A percentile compares a stretch with the other conserved stretches of the same genome.
phyloP scores from a whole-genome alignment of 2,888 invertebrate genomes.

The Mechanitis mazaeus region DNA sequence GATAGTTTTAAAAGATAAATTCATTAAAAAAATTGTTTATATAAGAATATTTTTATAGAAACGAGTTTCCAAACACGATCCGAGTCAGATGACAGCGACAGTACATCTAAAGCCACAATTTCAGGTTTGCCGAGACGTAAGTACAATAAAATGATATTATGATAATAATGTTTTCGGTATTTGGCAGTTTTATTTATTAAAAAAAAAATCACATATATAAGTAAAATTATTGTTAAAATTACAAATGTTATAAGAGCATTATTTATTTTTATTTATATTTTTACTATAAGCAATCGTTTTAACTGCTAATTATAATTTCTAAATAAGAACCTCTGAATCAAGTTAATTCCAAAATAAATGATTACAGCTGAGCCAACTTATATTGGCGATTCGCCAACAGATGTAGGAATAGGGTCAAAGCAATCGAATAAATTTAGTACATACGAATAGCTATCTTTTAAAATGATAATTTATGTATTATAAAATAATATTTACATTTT shows the following conservation, averaged over 20 bases:
- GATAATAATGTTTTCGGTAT: conserved; percentile 10
- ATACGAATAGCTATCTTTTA: conserved; percentile 13
- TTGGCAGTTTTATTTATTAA: neutral
- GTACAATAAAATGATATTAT: conserved; percentile 30
- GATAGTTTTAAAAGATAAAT: too few relatives aligned
- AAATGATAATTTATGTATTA: conserved; percentile 3
- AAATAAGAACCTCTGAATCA: neutral
- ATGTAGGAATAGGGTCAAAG: conserved; percentile 24
- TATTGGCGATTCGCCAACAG: conserved; percentile 17
- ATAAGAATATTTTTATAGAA: conserved; percentile 47
- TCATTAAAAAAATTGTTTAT: neutral
- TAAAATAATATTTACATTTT: neutral
- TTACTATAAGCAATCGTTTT: too few relatives aligned
- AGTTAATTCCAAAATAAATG: conserved; percentile 1
- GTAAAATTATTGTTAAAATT: too few relatives aligned
- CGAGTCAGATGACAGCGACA: conserved; percentile 73
- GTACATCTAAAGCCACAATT: conserved; percentile 69
- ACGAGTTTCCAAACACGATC: conserved; percentile 71
- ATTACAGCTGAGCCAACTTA: conserved; percentile 14
- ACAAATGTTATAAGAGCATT: too few relatives aligned
- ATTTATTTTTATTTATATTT: conserved; percentile 10
- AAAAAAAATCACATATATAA: too few relatives aligned
- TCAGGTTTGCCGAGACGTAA: conserved; percentile 63
- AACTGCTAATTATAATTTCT: neutral
- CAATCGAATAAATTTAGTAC: conserved; percentile 27